Base-by-base conservation (phyloP, 2,113 vertebrate species). In the Aplodontia rufa region DNA sequence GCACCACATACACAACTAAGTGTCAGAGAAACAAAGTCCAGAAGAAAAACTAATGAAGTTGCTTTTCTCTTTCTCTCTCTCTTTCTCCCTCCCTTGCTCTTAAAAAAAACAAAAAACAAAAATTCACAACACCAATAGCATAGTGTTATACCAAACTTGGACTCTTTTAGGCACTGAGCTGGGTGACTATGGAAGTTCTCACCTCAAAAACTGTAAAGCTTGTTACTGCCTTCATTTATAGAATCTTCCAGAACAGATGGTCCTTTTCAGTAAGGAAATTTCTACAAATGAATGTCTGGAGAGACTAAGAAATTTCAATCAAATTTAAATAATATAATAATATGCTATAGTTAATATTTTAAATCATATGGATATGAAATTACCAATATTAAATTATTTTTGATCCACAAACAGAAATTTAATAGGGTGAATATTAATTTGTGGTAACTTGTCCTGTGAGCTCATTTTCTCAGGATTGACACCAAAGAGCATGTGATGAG, bases 151-250 rank as follows among this genome's bases (percentile, higher is more conserved):
- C 2, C 19, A 26, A 71, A 16, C 58, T 45, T 1, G 10, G 19
- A 1, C 6, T 20, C 16, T 69, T 58, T 30, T 51, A 3, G 22
- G 35, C 4, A 11, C 6, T 1, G 8, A 4, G 26, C 40, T 13
- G 45, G 11, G 13, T 42, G 51, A 28, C 0, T 5, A 1, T 1
- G 16, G 16, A 87, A 17, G 17, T 5, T 32, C 11, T 45, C 58
- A n/a, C 45, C 47, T 95, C 58, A 51, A 58, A 64, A 87, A 16
- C 53, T 22, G 37, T n/a, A 12, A 66, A 66, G 32, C 32, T 35
- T 3, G 4, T 47, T 1, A 16, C 20, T 40, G 10, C 14, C 40
- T 78, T 45, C 40, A 76, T 30, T 51, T 60, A 24, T 14, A 19
- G 58, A 66, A 10, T 17, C 17, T 74, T 40, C 68, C 20, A n/a